Percentiles rank a stretch among this genome's conserved stretches.
phyloP scores from a whole-genome alignment of 2,113 vertebrate species.

The Bolborhynchus lineola region DNA sequence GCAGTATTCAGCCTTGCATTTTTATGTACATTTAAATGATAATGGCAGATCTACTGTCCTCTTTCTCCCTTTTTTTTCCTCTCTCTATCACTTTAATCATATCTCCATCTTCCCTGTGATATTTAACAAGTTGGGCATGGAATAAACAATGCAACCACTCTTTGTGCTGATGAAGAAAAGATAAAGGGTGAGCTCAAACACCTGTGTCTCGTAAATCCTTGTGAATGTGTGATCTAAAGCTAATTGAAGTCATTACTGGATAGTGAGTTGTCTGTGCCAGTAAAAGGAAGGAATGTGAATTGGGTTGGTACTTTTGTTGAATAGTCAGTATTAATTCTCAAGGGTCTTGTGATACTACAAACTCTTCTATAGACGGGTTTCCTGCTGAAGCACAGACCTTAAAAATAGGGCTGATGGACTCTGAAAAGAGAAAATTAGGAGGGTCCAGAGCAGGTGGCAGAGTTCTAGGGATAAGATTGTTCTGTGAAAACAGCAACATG shows the following conservation, averaged over 20 bases:
- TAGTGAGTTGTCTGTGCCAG: background rate
- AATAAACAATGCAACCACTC: background rate
- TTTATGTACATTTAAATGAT: background rate
- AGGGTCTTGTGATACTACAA: background rate
- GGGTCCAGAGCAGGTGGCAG: background rate
- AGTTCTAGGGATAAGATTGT: background rate
- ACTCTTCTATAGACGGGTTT: background rate
- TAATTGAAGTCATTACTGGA: background rate
- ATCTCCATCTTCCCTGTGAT: background rate
- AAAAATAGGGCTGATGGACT: background rate
- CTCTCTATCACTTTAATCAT: background rate
- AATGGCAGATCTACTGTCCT: background rate
- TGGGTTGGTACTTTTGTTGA: background rate
- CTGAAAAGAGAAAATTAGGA: background rate
- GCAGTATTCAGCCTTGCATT: background rate
- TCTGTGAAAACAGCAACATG: fast-evolving
- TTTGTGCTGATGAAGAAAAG: background rate
- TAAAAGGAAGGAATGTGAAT: background rate
- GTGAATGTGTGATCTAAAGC: background rate
- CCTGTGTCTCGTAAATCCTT: background rate
- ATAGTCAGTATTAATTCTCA: background rate
- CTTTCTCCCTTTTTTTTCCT: background rate
- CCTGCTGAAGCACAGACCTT: background rate
- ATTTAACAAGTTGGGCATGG: background rate
- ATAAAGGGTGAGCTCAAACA: background rate